Evolutionary conservation across 2,113 vertebrate species (phyloP).

Genomic region (Lycocorax pyrrhopterus): DNA sequence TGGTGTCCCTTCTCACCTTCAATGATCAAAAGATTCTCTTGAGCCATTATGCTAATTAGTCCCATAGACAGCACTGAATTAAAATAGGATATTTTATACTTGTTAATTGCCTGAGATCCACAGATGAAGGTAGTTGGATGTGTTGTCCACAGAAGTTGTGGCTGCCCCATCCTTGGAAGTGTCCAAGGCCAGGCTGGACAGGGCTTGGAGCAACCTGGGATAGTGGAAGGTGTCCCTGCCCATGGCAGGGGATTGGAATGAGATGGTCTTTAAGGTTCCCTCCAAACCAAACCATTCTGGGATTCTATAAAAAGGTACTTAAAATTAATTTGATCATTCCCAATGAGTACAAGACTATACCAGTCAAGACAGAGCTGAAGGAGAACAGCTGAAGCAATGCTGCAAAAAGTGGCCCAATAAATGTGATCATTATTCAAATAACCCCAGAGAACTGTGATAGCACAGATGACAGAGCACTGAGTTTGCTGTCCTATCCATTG

Average conservation of each 20-base stretch:
- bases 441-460: not conserved
- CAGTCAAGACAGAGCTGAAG: not conserved
- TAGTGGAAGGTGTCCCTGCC: accelerated
- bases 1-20: not conserved
- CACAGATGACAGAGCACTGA: not conserved
- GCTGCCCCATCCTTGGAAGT: not conserved
- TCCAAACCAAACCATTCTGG: not conserved
- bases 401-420: not conserved
- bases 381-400: not conserved
- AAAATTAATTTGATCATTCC: not conserved
- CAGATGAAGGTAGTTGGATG: not conserved
- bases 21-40: not conserved
- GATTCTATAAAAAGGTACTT: not conserved
- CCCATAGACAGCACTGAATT: not conserved
- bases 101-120: not conserved
- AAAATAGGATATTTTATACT: not conserved
- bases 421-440: not conserved
- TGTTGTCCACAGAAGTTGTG: not conserved
- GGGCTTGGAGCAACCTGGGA: not conserved
- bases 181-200: accelerated
- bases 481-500: not conserved
- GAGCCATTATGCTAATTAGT: not conserved
- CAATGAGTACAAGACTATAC: not conserved
- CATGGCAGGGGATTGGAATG: accelerated
- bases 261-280: not conserved